A percentile compares a stretch with the other conserved stretches of the same genome.
These are phyloP conservation scores for Leuctra nigra DNA, from an alignment of 2,888 invertebrate species.

Conservation along the genomic window DNA sequence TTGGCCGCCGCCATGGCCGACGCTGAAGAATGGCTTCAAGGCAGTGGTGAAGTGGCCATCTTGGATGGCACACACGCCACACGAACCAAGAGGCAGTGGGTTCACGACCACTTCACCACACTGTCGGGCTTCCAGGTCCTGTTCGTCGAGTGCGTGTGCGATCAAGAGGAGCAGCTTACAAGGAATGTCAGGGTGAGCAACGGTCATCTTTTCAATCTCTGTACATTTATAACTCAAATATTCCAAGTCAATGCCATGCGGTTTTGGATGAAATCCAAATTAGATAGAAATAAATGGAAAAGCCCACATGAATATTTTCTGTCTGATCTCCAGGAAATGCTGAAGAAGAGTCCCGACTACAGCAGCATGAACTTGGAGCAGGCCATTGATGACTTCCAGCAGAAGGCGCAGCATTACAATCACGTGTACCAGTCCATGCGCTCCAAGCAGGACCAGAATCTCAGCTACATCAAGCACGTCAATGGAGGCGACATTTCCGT, in stretches of 20 bases:
- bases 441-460: constrained; percentile 44
- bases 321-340: constrained; percentile 52
- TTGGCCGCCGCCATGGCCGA: constrained; percentile 80
- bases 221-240: neutral
- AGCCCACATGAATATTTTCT: constrained; percentile 9
- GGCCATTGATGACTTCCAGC: constrained; percentile 72
- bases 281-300: no score
- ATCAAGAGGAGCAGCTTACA: constrained; percentile 65
- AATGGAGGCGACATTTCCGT: constrained; percentile 58
- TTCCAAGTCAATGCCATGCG: neutral
- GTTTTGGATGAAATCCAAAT: neutral
- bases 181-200: constrained; percentile 60
- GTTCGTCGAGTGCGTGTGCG: constrained; percentile 88
- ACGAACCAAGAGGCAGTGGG: constrained; percentile 66
- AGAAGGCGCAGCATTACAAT: constrained; percentile 78
- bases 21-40: constrained; percentile 65
- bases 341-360: constrained; percentile 83
- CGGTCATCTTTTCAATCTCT: neutral
- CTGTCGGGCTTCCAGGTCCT: constrained; percentile 77
- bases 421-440: constrained; percentile 73
- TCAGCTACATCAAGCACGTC: constrained; percentile 49
- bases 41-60: constrained; percentile 44
- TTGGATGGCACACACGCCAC: constrained; percentile 92
- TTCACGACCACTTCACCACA: constrained; percentile 63
- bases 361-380: constrained; percentile 67